phyloP scores from a whole-genome alignment of 2,113 vertebrate species.

The Dissostichus mawsoni region DNA sequence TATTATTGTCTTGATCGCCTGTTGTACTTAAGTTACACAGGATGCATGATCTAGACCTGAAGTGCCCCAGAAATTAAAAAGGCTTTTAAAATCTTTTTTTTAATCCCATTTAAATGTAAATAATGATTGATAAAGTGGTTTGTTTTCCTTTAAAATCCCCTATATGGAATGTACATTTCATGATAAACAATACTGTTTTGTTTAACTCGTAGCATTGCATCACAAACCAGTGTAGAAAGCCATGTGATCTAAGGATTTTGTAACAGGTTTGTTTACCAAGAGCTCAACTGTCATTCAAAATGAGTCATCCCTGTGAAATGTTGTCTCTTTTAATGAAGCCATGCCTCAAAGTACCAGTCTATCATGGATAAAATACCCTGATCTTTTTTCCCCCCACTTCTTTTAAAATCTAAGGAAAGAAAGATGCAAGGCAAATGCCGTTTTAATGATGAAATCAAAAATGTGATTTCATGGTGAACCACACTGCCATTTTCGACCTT shows the following conservation, averaged over 20 bases:
- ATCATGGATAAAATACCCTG: not conserved
- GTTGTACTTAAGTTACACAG: not conserved
- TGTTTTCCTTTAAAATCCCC: too few relatives aligned
- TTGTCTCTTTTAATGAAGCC: conserved; percentile 25
- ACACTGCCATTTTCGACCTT: not conserved
- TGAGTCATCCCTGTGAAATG: conserved; percentile 5
- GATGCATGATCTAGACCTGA: not conserved
- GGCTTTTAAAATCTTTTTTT: too few relatives aligned
- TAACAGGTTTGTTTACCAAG: conserved; percentile 7
- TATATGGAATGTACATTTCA: not conserved
- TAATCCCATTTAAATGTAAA: not conserved
- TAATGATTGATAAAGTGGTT: not conserved
- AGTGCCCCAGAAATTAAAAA: not conserved
- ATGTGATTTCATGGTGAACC: not conserved
- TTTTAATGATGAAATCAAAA: not conserved
- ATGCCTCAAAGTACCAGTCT: not conserved
- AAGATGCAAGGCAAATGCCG: not conserved
- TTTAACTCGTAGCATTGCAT: too few relatives aligned
- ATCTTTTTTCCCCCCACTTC: not conserved
- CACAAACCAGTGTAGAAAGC: not conserved
- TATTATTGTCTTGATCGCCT: not conserved
- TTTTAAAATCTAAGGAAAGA: not conserved
- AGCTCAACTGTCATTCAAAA: not conserved
- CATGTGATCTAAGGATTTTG: not conserved
- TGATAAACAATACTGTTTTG: not conserved